These are phyloP conservation scores for Eurystomus gularis DNA, from an alignment of 2,113 vertebrate species.

Conservation along the genomic window DNA sequence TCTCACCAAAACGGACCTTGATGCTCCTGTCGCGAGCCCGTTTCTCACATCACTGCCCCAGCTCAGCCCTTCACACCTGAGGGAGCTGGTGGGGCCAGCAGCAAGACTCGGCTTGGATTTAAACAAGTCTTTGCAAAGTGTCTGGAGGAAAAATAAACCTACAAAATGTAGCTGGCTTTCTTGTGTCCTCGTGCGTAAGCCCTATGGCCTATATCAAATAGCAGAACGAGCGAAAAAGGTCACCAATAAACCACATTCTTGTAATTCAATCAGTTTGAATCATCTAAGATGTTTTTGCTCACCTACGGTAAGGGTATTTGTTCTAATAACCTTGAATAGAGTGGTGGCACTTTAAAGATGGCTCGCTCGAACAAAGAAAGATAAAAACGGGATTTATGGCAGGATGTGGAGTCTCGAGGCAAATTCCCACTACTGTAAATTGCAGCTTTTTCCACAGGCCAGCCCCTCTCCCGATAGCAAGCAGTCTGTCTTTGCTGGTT, in stretches of 20 bases:
- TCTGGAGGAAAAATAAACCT: not conserved
- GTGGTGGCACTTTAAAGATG: slow-evolving; percentile 48
- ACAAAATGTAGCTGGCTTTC: not conserved
- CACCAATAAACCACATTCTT: not conserved
- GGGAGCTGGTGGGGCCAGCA: not conserved
- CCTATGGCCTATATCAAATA: not conserved
- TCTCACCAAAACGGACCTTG: rapidly evolving
- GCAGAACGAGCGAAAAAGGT: not conserved
- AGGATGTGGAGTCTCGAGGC: slow-evolving; percentile 22
- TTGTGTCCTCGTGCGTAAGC: not conserved
- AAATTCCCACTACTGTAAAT: slow-evolving; percentile 29
- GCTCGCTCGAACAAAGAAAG: slow-evolving; percentile 42
- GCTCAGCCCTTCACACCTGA: not conserved
- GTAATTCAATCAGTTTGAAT: slow-evolving; percentile 50
- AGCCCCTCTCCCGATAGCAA: not conserved
- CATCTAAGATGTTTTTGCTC: not conserved
- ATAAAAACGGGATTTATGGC: slow-evolving; percentile 35
- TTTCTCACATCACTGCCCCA: not conserved
- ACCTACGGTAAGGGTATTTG: slow-evolving; percentile 4
- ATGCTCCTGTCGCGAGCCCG: not conserved
- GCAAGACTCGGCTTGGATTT: not conserved
- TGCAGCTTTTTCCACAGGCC: not conserved
- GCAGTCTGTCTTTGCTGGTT: not conserved
- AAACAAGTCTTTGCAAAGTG: not conserved
- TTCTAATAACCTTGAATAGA: slow-evolving; percentile 60